Evolutionary conservation across 2,888 invertebrate genomes (phyloP), one percentile per base, ranked within the genome.

Genomic region (Tachina fera): DNA sequence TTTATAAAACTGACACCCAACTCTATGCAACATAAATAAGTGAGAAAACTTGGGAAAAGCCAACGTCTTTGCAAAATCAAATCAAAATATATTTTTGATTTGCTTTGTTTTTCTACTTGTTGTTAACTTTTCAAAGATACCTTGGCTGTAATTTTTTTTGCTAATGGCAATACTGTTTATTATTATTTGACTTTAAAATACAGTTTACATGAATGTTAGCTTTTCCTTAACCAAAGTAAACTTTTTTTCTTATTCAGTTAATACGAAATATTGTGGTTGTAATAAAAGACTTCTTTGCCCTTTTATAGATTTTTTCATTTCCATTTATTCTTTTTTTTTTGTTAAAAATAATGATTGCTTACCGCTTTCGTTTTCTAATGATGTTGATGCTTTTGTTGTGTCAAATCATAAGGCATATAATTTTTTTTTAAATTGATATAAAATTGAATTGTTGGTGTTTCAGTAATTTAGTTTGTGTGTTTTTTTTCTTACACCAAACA

Each of bases 391-490:
- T 61, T 56, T 41, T 72, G 19, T 45, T 74, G 53, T 78, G 53
- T 78, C 70, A 78, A 85, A 75, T 75, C 75, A 70, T 75, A 43
- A 77, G 65, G 75, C 74, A 53, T 53, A 56, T 39, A 31, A n/a
- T 16, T 61, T 22, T 49, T 56, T 61, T 79, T 76, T 79, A 86
- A 86, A 86, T 86, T 86, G 82, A 67, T 86, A 77, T 63, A 78
- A 87, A 90, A 91, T 91, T 90, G 90, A 90, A 91, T 90, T 89
- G 89, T 88, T 91, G 89, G 88, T 90, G 89, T 49, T 70, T 39
- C 88, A 89, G 89, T 83, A 88, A 88, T 87, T 89, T 22, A n/a
- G 87, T 90, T 90, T 89, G 85, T 63, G 85, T 74, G 68, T 49
- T 71, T 89, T 90, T 88, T 63, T 56, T 75, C 80, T 72, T 74